Conservation (phyloP, 2,888 invertebrate genomes). For the Lasioglossum morio region DNA sequence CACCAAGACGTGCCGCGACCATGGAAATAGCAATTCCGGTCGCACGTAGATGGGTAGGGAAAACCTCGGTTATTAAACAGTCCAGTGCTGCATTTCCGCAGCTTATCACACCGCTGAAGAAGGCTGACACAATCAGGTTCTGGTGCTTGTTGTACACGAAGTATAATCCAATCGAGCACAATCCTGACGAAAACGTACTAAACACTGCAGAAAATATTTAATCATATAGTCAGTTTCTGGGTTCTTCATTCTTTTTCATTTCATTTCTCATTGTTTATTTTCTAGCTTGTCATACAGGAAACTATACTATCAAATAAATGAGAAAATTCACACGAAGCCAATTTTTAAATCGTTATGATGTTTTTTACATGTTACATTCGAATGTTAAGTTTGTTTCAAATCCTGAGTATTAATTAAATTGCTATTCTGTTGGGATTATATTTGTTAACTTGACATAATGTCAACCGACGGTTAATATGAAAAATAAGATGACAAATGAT, state of each 20-base stretch:
- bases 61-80: slow-evolving; percentile 96
- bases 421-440: too few species aligned
- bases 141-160: slow-evolving; percentile 93
- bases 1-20: slow-evolving; percentile 95
- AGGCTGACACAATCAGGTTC: slow-evolving; percentile 93
- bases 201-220: slow-evolving; percentile 87
- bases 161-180: slow-evolving; percentile 94
- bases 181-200: slow-evolving; percentile 93
- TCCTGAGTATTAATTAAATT: too few species aligned
- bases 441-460: not conserved
- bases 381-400: too few species aligned
- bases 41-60: slow-evolving; percentile 95
- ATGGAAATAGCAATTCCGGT: slow-evolving; percentile 96
- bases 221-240: not conserved
- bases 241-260: not conserved
- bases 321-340: too few species aligned
- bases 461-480: not conserved
- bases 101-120: slow-evolving; percentile 94
- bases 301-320: too few species aligned
- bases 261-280: not conserved
- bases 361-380: too few species aligned
- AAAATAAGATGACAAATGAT: not conserved
- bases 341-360: too few species aligned
- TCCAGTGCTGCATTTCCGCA: slow-evolving; percentile 96
- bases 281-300: not conserved